Conservation (phyloP, 2,113 vertebrate genomes). For the Dissostichus mawsoni region DNA sequence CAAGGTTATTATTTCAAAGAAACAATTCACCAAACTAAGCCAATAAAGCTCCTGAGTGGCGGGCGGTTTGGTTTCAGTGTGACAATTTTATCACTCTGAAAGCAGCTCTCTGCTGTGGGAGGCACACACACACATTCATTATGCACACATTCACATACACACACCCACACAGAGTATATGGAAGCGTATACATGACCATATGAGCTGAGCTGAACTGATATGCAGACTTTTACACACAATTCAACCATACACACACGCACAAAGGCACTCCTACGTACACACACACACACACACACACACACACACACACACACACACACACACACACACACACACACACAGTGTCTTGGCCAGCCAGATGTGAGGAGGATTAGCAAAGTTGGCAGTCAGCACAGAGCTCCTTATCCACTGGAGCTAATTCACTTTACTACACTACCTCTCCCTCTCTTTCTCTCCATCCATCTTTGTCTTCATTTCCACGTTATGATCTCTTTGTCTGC, state of each 20-base stretch:
- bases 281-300: constrained; percentile 15
- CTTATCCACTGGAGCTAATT: constrained; percentile 78
- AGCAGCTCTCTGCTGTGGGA: constrained; percentile 49
- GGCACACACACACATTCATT: constrained; percentile 4
- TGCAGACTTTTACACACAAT: constrained; percentile 35
- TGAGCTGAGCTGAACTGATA: constrained; percentile 41
- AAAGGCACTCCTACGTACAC: constrained; percentile 56
- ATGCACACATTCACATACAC: constrained; percentile 15
- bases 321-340: constrained; percentile 21
- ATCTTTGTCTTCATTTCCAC: constrained; percentile 64
- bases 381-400: constrained; percentile 71
- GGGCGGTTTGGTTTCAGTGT: constrained; percentile 40
- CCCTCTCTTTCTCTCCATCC: constrained; percentile 45
- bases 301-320: background rate
- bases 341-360: constrained; percentile 63
- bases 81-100: constrained; percentile 57
- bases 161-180: constrained; percentile 28
- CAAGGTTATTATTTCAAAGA: constrained; percentile 38
- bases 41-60: constrained; percentile 36
- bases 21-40: constrained; percentile 49
- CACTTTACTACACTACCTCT: constrained; percentile 63
- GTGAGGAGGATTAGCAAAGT: constrained; percentile 70
- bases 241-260: constrained; percentile 22
- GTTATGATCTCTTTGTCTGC: constrained; percentile 42
- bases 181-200: constrained; percentile 16